phyloP scores from a whole-genome alignment of 2,888 invertebrate genomes.

The Heliconius hortense region DNA sequence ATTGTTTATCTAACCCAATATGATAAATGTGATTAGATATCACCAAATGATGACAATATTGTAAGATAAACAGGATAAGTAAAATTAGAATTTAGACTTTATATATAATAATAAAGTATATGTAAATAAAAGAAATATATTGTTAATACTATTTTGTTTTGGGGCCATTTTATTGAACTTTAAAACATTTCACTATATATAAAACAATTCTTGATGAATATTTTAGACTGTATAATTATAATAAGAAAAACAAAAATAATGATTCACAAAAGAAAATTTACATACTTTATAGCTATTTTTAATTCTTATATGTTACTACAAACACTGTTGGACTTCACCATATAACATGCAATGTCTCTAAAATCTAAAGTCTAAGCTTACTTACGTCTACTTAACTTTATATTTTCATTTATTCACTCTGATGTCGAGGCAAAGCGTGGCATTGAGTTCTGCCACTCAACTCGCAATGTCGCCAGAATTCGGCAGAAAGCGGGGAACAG shows the following conservation, averaged over 20 bases:
- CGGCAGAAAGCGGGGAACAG: no score
- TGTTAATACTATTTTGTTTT: no score
- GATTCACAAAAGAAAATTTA: not conserved
- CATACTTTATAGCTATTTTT: not conserved
- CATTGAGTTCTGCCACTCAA: no score
- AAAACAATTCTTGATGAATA: no score
- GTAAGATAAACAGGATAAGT: not conserved
- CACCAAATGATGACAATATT: constrained; percentile 4
- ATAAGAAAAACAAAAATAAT: not conserved
- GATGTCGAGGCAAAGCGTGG: no score
- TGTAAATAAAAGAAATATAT: no score
- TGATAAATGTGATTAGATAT: constrained; percentile 21
- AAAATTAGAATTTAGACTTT: not conserved
- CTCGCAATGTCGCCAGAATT: no score
- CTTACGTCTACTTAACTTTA: no score
- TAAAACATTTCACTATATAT: no score
- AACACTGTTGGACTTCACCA: not conserved
- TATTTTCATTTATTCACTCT: no score
- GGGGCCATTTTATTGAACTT: no score
- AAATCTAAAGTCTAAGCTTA: no score
- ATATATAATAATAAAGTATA: not conserved
- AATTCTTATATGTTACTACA: not conserved
- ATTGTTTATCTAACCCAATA: constrained; percentile 11
- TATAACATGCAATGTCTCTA: not conserved
- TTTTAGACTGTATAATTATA: not conserved